phyloP scores from a whole-genome alignment of 2,113 vertebrate genomes.

The Dryoscopus gambensis region DNA sequence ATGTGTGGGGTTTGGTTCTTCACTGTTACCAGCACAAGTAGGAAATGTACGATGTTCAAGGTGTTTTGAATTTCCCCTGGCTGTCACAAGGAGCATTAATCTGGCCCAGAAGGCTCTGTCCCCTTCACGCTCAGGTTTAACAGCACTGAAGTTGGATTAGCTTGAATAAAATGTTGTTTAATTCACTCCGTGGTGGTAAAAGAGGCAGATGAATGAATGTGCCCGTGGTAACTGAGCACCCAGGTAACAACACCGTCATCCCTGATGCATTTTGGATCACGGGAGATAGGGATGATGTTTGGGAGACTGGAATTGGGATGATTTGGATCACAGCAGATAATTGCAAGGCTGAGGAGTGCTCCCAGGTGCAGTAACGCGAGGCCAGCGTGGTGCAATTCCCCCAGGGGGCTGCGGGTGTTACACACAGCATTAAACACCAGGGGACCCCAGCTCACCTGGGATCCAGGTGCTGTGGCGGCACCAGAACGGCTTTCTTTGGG shows the following conservation, averaged over 20 bases:
- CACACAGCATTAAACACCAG: background rate
- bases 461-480: background rate
- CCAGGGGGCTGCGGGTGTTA: background rate
- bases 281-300: background rate
- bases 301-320: background rate
- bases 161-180: background rate
- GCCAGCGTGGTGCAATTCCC: background rate
- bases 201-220: background rate
- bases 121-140: background rate
- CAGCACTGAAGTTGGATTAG: background rate
- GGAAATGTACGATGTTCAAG: background rate
- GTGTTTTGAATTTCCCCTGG: background rate
- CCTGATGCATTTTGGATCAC: background rate
- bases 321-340: background rate
- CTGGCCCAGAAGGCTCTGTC: background rate
- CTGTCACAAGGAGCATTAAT: background rate
- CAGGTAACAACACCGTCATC: background rate
- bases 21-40: background rate
- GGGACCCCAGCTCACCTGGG: background rate
- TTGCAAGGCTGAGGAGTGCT: background rate
- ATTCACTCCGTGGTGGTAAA: background rate
- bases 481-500: background rate
- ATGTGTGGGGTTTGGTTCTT: background rate
- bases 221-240: accelerated
- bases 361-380: background rate